A percentile compares a stretch with the other conserved stretches of the same genome.
Evolutionary conservation across 2,888 invertebrate species (phyloP).

Genomic region (Caprella mutica): DNA sequence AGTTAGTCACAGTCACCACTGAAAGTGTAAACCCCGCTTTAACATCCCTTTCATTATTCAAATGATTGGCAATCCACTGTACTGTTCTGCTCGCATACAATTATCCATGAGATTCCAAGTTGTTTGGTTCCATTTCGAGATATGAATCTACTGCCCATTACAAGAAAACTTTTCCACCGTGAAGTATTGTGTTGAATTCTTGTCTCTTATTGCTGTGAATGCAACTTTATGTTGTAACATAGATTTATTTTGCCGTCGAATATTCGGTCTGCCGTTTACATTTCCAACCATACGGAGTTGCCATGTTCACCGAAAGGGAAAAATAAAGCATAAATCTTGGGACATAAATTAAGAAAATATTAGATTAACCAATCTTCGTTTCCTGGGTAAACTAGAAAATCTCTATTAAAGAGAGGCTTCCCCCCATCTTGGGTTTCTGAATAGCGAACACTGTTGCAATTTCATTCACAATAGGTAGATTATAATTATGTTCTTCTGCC

Average conservation of each 20-base stretch:
- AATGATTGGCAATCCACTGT: background rate
- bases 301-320: background rate
- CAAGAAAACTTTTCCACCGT: background rate
- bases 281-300: background rate
- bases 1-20: too few species aligned
- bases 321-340: background rate
- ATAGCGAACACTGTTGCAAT: background rate
- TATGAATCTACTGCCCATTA: background rate
- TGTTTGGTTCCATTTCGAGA: background rate
- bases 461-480: background rate
- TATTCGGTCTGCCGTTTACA: too few species aligned
- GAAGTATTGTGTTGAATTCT: background rate
- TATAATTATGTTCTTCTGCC: background rate
- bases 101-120: background rate
- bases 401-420: background rate
- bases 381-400: background rate
- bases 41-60: background rate
- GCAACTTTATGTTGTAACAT: background rate
- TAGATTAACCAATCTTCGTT: background rate
- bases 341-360: background rate
- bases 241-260: background rate
- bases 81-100: background rate
- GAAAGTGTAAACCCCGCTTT: too few species aligned
- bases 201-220: background rate
- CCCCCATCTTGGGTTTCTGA: slow-evolving; percentile 3